A percentile compares a stretch with the other conserved stretches of the same genome.
Conservation (phyloP, 1,140 invertebrate species). For the Trichogramma pretiosum region DNA sequence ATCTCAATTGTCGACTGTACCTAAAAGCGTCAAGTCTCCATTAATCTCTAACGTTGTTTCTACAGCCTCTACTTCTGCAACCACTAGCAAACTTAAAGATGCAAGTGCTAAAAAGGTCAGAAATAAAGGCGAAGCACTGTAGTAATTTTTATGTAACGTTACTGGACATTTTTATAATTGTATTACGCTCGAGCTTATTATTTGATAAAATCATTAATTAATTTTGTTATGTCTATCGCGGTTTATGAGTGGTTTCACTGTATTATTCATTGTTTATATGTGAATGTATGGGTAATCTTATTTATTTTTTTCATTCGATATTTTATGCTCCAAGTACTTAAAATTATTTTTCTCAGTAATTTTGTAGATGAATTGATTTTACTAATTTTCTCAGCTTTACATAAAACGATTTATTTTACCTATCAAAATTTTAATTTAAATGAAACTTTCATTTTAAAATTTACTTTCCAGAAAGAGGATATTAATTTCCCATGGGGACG, state of each 20-base stretch:
- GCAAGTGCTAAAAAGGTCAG: constrained; percentile 37
- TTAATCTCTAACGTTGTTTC: constrained; percentile 26
- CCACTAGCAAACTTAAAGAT: constrained; percentile 33
- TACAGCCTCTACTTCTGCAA: too few relatives aligned
- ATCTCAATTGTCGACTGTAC: constrained; percentile 29
- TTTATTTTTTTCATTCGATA: constrained; percentile 3
- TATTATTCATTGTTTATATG: too few relatives aligned
- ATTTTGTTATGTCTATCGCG: too few relatives aligned
- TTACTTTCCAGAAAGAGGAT: constrained; percentile 34
- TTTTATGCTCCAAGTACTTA: background rate
- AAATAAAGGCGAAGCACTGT: too few relatives aligned
- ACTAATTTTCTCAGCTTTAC: background rate
- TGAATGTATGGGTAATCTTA: too few relatives aligned
- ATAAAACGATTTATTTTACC: background rate
- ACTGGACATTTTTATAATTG: too few relatives aligned
- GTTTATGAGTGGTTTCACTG: too few relatives aligned
- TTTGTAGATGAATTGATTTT: too few relatives aligned
- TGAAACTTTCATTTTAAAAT: background rate
- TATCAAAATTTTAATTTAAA: background rate
- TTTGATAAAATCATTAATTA: too few relatives aligned
- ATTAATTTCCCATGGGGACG: constrained; percentile 60
- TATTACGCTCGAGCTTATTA: too few relatives aligned
- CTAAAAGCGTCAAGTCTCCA: constrained; percentile 35
- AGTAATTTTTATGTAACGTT: too few relatives aligned
- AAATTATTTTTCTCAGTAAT: too few relatives aligned